Percentiles rank a stretch among this genome's conserved stretches.
These are phyloP conservation scores for Lepus oiostolus DNA, from an alignment of 2,797 vertebrate species.

Conservation along the genomic window DNA sequence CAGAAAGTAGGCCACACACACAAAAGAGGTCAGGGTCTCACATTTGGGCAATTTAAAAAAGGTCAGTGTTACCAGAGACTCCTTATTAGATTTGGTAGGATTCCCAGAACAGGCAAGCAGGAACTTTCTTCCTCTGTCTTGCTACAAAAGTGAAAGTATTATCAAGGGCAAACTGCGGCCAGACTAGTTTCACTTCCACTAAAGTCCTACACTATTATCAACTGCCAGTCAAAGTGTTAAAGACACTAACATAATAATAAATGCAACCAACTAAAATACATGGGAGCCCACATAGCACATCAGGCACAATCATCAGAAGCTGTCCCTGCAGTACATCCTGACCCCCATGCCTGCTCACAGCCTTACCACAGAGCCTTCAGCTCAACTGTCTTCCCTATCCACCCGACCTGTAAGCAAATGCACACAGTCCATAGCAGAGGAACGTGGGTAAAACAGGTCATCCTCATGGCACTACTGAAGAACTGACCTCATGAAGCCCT, in stretches of 20 bases:
- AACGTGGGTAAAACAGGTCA: background rate
- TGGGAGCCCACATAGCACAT: background rate
- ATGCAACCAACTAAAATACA: background rate
- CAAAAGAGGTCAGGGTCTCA: slow-evolving; percentile 24
- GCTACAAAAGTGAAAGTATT: slow-evolving; percentile 46
- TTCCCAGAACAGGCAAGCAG: slow-evolving; percentile 56
- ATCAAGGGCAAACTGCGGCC: slow-evolving; percentile 47
- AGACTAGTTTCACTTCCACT: slow-evolving; percentile 52
- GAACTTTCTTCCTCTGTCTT: background rate
- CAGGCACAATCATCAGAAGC: background rate
- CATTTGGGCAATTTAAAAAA: background rate
- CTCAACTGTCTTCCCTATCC: background rate
- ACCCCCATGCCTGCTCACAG: background rate
- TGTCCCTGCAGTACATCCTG: background rate
- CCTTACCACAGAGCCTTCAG: background rate
- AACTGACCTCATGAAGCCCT: background rate
- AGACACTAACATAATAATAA: background rate
- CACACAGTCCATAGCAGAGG: background rate
- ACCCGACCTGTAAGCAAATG: background rate
- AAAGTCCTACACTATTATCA: background rate
- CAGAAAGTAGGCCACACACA: slow-evolving; percentile 13
- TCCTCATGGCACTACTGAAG: background rate
- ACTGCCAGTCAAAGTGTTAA: background rate
- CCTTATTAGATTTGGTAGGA: slow-evolving; percentile 50
- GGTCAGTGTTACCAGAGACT: slow-evolving; percentile 28